Evolutionary conservation across 2,113 vertebrate species (phyloP).

Genomic region (Phylloscopus whistleri): DNA sequence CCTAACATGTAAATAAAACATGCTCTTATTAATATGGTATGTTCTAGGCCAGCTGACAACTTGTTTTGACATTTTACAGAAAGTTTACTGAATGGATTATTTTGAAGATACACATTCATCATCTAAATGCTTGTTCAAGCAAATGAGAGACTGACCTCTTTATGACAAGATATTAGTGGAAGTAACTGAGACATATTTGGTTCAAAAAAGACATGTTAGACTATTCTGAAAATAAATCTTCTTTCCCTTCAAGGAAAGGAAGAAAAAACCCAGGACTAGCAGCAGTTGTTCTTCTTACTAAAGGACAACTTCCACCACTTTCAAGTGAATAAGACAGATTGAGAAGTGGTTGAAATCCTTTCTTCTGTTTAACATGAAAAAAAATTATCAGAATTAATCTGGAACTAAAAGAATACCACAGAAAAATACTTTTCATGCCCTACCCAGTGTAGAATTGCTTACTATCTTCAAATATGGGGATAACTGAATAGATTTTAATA

Average conservation of each 20-base stretch:
- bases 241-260: background rate
- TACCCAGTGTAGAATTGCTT: background rate
- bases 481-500: background rate
- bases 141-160: conserved; percentile 40
- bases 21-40: background rate
- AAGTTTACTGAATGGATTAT: conserved; percentile 23
- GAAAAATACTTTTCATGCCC: background rate
- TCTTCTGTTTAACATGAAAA: background rate
- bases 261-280: background rate
- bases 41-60: background rate
- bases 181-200: conserved; percentile 20
- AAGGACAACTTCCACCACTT: background rate
- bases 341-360: background rate
- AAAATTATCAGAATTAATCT: background rate
- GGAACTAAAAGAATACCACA: background rate
- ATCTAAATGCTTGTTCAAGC: conserved; percentile 15
- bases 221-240: background rate
- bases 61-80: conserved; percentile 33
- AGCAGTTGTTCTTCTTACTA: background rate
- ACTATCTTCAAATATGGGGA: background rate
- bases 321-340: background rate
- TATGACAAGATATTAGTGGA: background rate
- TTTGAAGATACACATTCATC: conserved; percentile 20
- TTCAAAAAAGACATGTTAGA: conserved; percentile 1
- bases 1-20: background rate